A percentile compares a stretch with the other conserved stretches of the same genome.
These are phyloP conservation scores for Botrylloides violaceus DNA, from an alignment of 23 tunicate species.

Conservation along the genomic window DNA sequence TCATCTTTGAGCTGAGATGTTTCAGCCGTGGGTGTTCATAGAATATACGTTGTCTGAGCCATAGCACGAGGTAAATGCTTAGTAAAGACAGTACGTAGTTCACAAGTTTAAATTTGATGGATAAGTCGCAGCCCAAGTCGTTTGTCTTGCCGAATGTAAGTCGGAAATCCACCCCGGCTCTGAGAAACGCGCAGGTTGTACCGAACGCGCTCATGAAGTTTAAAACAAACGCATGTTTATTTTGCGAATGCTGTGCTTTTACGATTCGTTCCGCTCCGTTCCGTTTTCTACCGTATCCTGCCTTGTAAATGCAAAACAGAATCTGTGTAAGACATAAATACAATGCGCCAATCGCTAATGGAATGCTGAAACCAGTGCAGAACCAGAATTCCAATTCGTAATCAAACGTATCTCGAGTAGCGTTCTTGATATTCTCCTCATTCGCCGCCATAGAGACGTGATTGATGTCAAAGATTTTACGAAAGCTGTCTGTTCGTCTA, in stretches of 20 bases:
- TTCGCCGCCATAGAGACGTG: no score
- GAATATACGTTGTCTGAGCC: conserved; percentile 71
- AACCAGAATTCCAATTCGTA: background rate
- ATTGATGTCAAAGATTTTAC: no score
- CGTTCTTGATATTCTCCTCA: no score
- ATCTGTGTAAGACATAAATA: background rate
- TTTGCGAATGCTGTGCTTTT: background rate
- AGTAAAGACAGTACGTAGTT: background rate
- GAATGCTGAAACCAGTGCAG: background rate
- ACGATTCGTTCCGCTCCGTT: background rate
- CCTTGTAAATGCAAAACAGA: background rate
- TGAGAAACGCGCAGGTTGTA: background rate
- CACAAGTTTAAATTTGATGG: conserved; percentile 6
- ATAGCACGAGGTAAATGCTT: conserved; percentile 42
- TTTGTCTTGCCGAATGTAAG: background rate
- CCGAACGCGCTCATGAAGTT: background rate
- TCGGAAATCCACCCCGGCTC: conserved; percentile 11
- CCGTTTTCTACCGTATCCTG: background rate
- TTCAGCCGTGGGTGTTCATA: conserved; percentile 33
- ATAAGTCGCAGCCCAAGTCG: conserved; percentile 15
- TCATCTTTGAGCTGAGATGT: conserved; percentile 27
- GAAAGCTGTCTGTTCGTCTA: no score
- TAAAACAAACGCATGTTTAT: background rate
- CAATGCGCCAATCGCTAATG: background rate
- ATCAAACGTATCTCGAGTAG: no score